Percentiles rank a stretch among this genome's conserved stretches.
These are phyloP conservation scores for Petrocephalus microphthalmus DNA, from an alignment of 2,113 vertebrate genomes.

Conservation along the genomic window DNA sequence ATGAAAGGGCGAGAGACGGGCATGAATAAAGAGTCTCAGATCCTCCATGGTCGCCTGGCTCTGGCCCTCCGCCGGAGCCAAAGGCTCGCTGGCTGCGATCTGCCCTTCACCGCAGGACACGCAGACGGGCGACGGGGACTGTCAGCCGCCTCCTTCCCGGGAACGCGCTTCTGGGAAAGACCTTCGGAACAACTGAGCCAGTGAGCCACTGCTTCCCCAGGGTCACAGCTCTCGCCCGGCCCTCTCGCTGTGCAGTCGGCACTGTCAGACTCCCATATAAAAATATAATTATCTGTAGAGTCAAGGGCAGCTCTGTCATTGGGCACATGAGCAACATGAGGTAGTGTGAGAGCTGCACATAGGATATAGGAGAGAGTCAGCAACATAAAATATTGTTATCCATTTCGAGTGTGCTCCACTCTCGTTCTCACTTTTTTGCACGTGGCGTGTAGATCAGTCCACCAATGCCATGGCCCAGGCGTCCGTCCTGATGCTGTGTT, in stretches of 20 bases:
- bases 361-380: too few species aligned
- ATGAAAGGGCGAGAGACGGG: not conserved
- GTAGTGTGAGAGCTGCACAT: not conserved
- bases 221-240: not conserved
- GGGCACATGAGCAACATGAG: not conserved
- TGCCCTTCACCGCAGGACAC: not conserved
- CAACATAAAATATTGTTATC: too few species aligned
- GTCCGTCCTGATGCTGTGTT: too few species aligned
- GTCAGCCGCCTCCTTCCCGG: not conserved
- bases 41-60: not conserved
- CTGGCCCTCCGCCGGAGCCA: not conserved
- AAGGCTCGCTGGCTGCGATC: not conserved
- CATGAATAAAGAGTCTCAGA: not conserved
- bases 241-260: not conserved
- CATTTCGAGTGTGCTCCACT: not conserved
- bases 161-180: not conserved
- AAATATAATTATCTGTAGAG: not conserved
- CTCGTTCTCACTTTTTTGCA: not conserved
- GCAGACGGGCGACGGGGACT: not conserved
- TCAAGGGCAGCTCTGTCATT: not conserved
- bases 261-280: not conserved
- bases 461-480: not conserved
- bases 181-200: not conserved
- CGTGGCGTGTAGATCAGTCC: not conserved
- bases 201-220: not conserved